Percentiles rank a stretch among this genome's conserved stretches.
Conservation (phyloP, 2,888 invertebrate genomes). For the Apotomis capreana region DNA sequence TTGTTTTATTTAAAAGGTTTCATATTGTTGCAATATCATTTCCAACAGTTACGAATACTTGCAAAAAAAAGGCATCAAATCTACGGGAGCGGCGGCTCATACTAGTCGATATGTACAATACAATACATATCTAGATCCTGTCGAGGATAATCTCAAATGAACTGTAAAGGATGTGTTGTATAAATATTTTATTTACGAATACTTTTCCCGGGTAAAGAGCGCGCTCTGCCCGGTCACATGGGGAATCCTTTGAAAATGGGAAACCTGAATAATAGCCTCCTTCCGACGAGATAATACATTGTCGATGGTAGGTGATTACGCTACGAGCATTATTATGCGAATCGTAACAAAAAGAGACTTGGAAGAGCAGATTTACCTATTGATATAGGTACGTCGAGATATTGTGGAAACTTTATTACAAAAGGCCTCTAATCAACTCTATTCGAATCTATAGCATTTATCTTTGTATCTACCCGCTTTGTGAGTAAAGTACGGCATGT, state of each 20-base stretch:
- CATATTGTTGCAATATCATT: no score
- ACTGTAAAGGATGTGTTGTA: slow-evolving; percentile 29
- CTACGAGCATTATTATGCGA: slow-evolving; percentile 37
- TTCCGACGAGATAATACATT: slow-evolving; percentile 41
- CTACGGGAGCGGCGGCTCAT: not conserved
- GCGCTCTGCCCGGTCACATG: slow-evolving; percentile 40
- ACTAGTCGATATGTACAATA: not conserved
- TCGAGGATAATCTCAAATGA: slow-evolving; percentile 30
- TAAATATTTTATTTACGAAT: slow-evolving; percentile 36
- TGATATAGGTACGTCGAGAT: not conserved
- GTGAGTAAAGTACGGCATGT: slow-evolving; percentile 28
- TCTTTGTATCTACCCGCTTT: slow-evolving; percentile 9
- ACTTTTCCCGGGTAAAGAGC: slow-evolving; percentile 39
- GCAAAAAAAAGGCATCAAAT: not conserved
- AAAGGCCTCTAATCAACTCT: slow-evolving; percentile 5
- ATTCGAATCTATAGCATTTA: not conserved
- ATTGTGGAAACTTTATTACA: slow-evolving; percentile 2
- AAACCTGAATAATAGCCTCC: slow-evolving; percentile 42
- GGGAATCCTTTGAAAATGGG: slow-evolving; percentile 42
- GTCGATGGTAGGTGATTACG: slow-evolving; percentile 40
- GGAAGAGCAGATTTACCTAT: slow-evolving; percentile 18
- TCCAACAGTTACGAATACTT: not conserved
- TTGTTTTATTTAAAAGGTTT: no score
- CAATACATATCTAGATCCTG: slow-evolving; percentile 2
- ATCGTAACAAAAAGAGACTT: slow-evolving; percentile 33